Base-by-base conservation (phyloP, 2,888 invertebrate species). In the Scelioninae gen. 2 region DNA sequence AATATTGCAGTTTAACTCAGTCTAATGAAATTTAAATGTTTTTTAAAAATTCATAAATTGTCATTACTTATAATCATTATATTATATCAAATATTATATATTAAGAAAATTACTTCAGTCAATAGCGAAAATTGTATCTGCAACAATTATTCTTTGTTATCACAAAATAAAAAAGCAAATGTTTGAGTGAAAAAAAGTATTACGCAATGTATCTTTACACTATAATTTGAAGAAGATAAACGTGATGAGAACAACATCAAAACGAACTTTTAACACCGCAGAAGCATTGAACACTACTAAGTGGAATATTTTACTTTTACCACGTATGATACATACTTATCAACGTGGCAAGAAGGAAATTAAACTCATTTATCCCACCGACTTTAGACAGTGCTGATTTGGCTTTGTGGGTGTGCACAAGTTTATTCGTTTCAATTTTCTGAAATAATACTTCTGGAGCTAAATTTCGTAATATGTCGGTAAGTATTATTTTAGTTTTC, bases 251-350 rank as follows among this genome's bases (percentile, higher is more conserved):
- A n/a, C n/a, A n/a, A n/a, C n/a, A n/a, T n/a, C n/a, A n/a, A n/a
- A n/a, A n/a, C n/a, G n/a, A n/a, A n/a, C n/a, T 53, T 35, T 63
- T 63, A 48, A 39, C 28, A 39, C 16, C 28, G 18, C n/a, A 37
- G 18, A 9, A 57, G 18, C 43, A 41, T 19, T 43, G n/a, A 19
- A 13, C 10, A 11, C 22, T 6, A 41, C 2, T 13, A 45, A 53
- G 45, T 64, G 35, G 53, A 64, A 64, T 64, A 53, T 63, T 61
- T 63, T 41, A 43, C 33, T 33, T 45, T 64, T 64, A 52, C 53
- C 52, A n/a, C 63, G 11, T 15, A 25, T 64, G 65, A 65, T 65
- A 65, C 46, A 57, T 18, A 65, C 55, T 65, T 65, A 65, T 65
- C 65, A 48, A 41, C 57, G 18, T 31, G 48, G 15, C 31, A n/a